Base-by-base conservation (phyloP, 2,888 invertebrate species). In the Hyalella azteca region DNA sequence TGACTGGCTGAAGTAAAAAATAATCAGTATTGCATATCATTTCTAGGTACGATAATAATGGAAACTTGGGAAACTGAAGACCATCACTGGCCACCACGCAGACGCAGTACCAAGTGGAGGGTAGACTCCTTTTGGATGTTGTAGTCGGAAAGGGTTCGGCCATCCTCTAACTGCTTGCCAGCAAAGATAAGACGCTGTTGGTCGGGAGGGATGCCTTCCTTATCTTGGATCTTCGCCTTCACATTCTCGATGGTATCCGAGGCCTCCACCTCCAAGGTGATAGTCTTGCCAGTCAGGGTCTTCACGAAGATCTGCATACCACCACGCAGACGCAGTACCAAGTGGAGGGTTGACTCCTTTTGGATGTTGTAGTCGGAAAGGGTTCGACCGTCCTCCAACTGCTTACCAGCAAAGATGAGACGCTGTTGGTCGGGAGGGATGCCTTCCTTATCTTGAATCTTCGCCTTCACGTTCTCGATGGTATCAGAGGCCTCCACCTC, bases 251-350 rank as follows among this genome's bases (percentile, higher is more conserved):
- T 96, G 13, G 95, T 94, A 36, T 75, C 88, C 96, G 96, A 78
- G 96, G 93, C 89, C 96, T 96, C 85, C 95, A 95, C 90, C 95
- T 95, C 84, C 95, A 92, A 88, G 13, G 75, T 75, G 40, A 75
- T 95, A 88, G 96, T 96, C 89, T 96, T 96, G 87, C 95, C 95
- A 87, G 95, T 95, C 75, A 96, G 91, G 86, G 96, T 96, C 90
- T 96, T 96, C 85, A 96, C 96, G 89, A 96, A 98, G 89, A 98
- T 97, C 92, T 98, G 97, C 96, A 98, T 97, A 90, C 96, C 93
- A 91, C 97, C 97, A 88, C 97, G 92, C 86, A 98, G 92, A 90
- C 97, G 93, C 84, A 98, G 91, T 84, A 97, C 97, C 90, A 95
- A 91, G 89, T 97, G 97, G 85, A 97, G 92, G 11, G 97, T 98